phyloP scores from a whole-genome alignment of 2,113 vertebrate species.

The Scartelaos histophorus region DNA sequence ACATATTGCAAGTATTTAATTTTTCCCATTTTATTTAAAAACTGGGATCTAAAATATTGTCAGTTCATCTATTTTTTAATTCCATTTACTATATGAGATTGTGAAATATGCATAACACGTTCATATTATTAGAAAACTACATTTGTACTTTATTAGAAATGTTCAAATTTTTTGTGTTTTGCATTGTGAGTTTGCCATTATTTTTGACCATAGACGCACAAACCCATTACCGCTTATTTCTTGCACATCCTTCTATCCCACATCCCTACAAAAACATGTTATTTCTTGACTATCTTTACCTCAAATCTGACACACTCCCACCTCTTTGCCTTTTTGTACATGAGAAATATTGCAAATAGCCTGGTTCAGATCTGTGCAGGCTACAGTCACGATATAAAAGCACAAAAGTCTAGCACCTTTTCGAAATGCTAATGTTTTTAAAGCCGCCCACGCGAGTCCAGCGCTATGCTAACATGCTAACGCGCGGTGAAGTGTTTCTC shows the following conservation, averaged over 20 bases:
- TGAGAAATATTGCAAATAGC: slow-evolving; percentile 5
- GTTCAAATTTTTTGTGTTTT: no score
- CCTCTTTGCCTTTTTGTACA: background rate
- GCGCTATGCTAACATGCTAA: slow-evolving; percentile 28
- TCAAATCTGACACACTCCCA: slow-evolving; percentile 30
- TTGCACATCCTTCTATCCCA: no score
- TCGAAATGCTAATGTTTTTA: slow-evolving; percentile 34
- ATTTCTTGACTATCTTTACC: background rate
- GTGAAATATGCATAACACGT: no score
- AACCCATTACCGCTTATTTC: no score
- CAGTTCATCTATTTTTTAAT: background rate
- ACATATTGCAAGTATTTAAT: no score
- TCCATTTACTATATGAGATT: background rate
- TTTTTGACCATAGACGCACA: no score
- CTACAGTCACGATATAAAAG: background rate
- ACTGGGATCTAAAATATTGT: no score
- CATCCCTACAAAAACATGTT: background rate
- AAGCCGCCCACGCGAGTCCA: slow-evolving; percentile 37
- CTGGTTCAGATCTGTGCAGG: slow-evolving; percentile 13
- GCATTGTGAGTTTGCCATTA: no score
- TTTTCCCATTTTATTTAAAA: no score
- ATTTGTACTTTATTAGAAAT: no score
- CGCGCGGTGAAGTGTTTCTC: slow-evolving; percentile 15
- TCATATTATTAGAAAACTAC: no score
- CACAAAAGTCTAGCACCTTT: slow-evolving; percentile 18